A percentile compares a stretch with the other conserved stretches of the same genome.
Evolutionary conservation across 1,140 invertebrate species (phyloP).

Genomic region (Protaetia brevitarsis): DNA sequence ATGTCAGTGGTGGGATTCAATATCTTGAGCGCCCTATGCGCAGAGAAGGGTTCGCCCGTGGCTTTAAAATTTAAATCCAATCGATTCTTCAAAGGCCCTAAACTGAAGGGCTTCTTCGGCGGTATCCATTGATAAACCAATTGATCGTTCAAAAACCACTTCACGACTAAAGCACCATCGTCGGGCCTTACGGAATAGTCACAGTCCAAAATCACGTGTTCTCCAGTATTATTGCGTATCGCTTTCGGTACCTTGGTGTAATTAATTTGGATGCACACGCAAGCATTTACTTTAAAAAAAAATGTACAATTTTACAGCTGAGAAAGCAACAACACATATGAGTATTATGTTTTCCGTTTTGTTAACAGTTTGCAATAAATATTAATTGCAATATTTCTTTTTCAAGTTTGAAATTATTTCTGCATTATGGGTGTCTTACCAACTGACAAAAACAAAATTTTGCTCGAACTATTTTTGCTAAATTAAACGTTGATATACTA

Average conservation of each 20-base stretch:
- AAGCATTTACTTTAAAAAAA: slow-evolving; percentile 6
- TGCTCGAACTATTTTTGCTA: too few species aligned
- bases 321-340: not conserved
- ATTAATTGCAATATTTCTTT: too few species aligned
- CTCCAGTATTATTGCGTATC: slow-evolving; percentile 57
- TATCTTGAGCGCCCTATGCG: slow-evolving; percentile 66
- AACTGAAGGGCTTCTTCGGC: slow-evolving; percentile 52
- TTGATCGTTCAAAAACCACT: slow-evolving; percentile 64
- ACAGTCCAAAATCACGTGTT: slow-evolving; percentile 63
- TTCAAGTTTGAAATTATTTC: too few species aligned
- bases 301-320: not conserved
- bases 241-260: slow-evolving; percentile 57
- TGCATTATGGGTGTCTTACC: too few species aligned
- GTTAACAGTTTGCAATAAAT: too few species aligned
- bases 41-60: slow-evolving; percentile 56
- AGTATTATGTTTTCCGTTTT: not conserved
- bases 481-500: too few species aligned
- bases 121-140: slow-evolving; percentile 70
- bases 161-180: slow-evolving; percentile 60
- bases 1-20: slow-evolving; percentile 62
- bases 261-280: slow-evolving; percentile 53
- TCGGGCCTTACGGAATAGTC: slow-evolving; percentile 57
- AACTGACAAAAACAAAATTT: too few species aligned
- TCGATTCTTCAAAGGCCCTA: slow-evolving; percentile 51
- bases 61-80: slow-evolving; percentile 60